These are phyloP conservation scores for Barbus barbus DNA, from an alignment of 2,113 vertebrate species.

Conservation along the genomic window DNA sequence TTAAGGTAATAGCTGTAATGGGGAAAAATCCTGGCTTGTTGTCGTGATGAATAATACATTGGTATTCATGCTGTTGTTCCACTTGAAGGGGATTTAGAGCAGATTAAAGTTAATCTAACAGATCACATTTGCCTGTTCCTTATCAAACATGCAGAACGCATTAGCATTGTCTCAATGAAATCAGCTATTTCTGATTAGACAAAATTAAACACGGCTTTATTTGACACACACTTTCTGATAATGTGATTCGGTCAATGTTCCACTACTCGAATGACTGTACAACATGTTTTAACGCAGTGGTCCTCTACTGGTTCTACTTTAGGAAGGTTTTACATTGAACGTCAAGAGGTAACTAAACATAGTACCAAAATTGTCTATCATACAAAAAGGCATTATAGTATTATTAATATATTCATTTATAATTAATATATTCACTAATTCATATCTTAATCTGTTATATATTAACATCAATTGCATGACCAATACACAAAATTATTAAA, in stretches of 20 bases:
- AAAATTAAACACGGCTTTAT: background rate
- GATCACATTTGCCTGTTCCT: conserved; percentile 42
- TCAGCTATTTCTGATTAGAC: conserved; percentile 33
- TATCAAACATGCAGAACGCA: conserved; percentile 23
- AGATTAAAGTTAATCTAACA: conserved; percentile 34
- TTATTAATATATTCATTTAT: no score
- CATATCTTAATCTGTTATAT: no score
- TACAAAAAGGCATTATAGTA: background rate
- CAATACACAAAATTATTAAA: background rate
- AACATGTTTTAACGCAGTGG: background rate
- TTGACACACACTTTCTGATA: conserved; percentile 23
- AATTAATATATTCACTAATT: no score
- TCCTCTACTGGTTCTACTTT: background rate
- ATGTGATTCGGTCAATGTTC: conserved; percentile 37
- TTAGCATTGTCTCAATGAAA: conserved; percentile 36
- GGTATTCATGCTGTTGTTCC: conserved; percentile 13
- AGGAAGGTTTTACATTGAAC: background rate
- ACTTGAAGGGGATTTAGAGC: conserved; percentile 36
- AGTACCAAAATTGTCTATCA: background rate
- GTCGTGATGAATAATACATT: conserved; percentile 32
- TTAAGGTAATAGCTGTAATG: conserved; percentile 41
- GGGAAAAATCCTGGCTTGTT: conserved; percentile 2
- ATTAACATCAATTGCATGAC: background rate
- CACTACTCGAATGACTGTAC: background rate
- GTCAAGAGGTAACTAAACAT: background rate